phyloP scores from a whole-genome alignment of 2,888 invertebrate species.

The Heliconius cydno region DNA sequence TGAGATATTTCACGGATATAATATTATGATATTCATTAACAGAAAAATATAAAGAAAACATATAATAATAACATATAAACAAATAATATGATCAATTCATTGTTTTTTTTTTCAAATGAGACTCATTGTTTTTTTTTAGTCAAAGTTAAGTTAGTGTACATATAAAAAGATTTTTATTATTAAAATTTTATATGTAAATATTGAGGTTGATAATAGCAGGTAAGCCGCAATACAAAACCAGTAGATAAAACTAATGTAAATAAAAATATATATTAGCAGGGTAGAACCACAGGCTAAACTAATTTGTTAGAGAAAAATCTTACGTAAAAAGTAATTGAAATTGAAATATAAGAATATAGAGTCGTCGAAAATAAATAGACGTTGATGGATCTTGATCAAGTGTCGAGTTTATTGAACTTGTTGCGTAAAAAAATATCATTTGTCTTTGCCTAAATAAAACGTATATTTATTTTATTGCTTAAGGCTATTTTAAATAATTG shows the following conservation, averaged over 20 bases:
- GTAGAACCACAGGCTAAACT: neutral
- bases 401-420: constrained; percentile 10
- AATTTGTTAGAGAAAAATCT: neutral
- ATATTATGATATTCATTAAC: neutral
- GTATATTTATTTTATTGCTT: no score
- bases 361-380: constrained; percentile 7
- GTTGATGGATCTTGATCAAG: neutral
- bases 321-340: neutral
- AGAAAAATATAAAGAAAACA: neutral
- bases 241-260: neutral
- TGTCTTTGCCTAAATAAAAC: no score
- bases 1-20: neutral
- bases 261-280: neutral
- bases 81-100: neutral
- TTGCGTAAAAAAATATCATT: no score
- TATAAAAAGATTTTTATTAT: neutral
- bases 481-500: no score
- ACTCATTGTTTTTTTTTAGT: neutral
- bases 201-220: neutral
- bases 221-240: no score
- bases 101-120: neutral
- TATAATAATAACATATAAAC: neutral
- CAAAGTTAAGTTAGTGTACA: no score
- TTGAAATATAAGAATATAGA: constrained; percentile 6
- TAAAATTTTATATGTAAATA: neutral